Conservation (phyloP, 2,888 invertebrate species). For the Pachycephus smyrnensis region DNA sequence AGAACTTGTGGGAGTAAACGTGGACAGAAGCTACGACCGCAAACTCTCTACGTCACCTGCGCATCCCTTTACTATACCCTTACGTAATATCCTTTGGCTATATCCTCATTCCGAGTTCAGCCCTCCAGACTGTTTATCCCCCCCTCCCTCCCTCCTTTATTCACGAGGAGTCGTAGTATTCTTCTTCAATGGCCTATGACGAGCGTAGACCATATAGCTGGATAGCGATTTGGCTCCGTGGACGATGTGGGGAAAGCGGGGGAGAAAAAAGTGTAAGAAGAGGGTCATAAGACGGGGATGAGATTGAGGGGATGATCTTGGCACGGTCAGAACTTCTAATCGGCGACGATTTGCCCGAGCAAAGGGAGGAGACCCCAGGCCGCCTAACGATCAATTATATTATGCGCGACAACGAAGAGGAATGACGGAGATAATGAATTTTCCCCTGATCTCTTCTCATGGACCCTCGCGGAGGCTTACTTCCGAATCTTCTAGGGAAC, state of each 20-base stretch:
- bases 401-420: slow-evolving; percentile 36
- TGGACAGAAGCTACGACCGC: not conserved
- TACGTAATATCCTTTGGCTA: not conserved
- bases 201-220: not conserved
- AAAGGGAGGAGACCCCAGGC: slow-evolving; percentile 29
- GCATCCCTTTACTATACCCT: not conserved
- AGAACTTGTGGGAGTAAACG: not conserved
- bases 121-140: not conserved
- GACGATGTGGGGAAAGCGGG: not conserved
- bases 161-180: not conserved
- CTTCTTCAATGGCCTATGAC: not conserved
- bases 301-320: not conserved
- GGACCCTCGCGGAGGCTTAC: slow-evolving; percentile 2
- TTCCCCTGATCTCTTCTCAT: slow-evolving; percentile 32
- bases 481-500: not conserved
- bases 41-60: not conserved
- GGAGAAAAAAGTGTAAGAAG: not conserved
- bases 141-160: not conserved
- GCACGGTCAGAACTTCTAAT: not conserved
- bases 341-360: not conserved
- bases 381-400: slow-evolving; percentile 31
- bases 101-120: not conserved
- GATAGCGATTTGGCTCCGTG: not conserved
- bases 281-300: not conserved
- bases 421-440: slow-evolving; percentile 61